phyloP scores from a whole-genome alignment of 2,113 vertebrate species.

The Ictalurus punctatus region DNA sequence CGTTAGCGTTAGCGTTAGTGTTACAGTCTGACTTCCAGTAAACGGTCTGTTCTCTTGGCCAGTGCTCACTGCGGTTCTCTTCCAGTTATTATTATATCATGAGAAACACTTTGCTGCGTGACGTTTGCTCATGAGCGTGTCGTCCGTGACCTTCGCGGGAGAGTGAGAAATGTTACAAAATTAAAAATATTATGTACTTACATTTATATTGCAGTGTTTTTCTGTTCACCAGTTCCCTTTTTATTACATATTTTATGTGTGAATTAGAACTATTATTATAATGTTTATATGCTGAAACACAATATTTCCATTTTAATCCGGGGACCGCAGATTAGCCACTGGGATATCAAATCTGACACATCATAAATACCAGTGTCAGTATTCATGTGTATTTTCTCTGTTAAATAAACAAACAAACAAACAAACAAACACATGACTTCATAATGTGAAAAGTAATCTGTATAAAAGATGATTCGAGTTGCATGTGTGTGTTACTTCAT shows the following conservation, averaged over 20 bases:
- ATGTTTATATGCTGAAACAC: not conserved
- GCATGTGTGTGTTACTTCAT: not conserved
- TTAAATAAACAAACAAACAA: not conserved
- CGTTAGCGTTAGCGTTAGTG: conserved; percentile 66
- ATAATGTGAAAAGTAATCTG: not conserved
- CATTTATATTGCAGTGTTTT: not conserved
- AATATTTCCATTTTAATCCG: not conserved
- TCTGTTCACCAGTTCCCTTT: not conserved
- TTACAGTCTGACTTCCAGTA: conserved; percentile 69
- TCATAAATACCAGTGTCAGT: not conserved
- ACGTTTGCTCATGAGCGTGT: not conserved
- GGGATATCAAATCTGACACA: not conserved
- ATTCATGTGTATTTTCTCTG: not conserved
- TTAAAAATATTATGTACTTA: not conserved
- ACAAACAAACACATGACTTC: not conserved
- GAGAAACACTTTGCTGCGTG: not conserved
- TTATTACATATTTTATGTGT: not conserved
- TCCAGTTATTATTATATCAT: conserved; percentile 18
- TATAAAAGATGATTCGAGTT: not conserved
- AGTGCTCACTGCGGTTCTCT: conserved; percentile 43
- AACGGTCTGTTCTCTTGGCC: conserved; percentile 42
- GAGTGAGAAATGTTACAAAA: not conserved
- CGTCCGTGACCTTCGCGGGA: conserved; percentile 11
- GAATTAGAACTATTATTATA: not conserved
- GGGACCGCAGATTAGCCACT: not conserved